Conservation (phyloP, 1,140 invertebrate species). For the Temnothorax curvispinosus region DNA sequence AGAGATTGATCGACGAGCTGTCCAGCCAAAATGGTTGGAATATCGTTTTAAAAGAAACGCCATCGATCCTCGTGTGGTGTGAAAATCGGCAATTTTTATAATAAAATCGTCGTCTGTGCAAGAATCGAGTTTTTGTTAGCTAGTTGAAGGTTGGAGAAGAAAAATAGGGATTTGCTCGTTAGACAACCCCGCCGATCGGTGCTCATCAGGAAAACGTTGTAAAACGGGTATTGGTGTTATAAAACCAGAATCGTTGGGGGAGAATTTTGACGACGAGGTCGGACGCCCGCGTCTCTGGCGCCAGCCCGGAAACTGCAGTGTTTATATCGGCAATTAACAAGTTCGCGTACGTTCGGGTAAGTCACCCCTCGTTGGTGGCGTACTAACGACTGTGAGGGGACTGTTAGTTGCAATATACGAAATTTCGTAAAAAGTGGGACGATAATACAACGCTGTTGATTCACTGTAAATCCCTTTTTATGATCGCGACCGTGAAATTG, state of each 20-base stretch:
- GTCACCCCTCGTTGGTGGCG: slow-evolving; percentile 58
- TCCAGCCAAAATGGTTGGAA: neutral
- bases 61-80: neutral
- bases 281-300: slow-evolving; percentile 62
- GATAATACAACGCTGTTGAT: slow-evolving; percentile 49
- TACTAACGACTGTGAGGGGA: slow-evolving; percentile 65
- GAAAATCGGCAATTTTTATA: slow-evolving; percentile 16
- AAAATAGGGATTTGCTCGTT: neutral
- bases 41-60: slow-evolving; percentile 17
- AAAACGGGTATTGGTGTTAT: slow-evolving; percentile 72
- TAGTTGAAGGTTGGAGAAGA: neutral
- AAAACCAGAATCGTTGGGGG: slow-evolving; percentile 63
- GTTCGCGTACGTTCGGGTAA: slow-evolving; percentile 63
- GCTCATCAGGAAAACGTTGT: slow-evolving; percentile 61
- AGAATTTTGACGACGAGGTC: slow-evolving; percentile 37
- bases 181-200: neutral
- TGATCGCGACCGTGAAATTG: slow-evolving; percentile 47
- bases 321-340: slow-evolving; percentile 79
- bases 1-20: slow-evolving; percentile 4
- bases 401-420: slow-evolving; percentile 59
- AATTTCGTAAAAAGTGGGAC: slow-evolving; percentile 64
- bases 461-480: neutral
- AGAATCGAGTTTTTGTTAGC: neutral
- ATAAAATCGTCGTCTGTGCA: slow-evolving; percentile 25
- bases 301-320: slow-evolving; percentile 72